phyloP scores from a whole-genome alignment of 2,888 invertebrate species.

The Drosophila atripex region DNA sequence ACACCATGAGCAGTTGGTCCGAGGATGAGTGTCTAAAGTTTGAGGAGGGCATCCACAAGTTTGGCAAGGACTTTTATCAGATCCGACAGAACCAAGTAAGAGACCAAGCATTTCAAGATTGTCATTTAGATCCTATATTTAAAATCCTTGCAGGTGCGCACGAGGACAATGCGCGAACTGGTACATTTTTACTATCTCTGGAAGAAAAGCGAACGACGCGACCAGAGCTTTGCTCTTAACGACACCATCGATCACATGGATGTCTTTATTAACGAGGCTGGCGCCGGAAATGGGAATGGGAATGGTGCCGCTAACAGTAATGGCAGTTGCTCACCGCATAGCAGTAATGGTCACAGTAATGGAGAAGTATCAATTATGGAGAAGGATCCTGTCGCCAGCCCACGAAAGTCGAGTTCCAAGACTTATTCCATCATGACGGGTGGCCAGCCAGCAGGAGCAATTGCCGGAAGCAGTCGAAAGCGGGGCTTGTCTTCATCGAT shows the following conservation, averaged over 20 bases:
- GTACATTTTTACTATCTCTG: slow-evolving; percentile 98
- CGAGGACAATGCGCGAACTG: slow-evolving; percentile 97
- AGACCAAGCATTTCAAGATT: slow-evolving; percentile 4
- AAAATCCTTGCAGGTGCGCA: slow-evolving; percentile 86
- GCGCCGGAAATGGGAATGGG: slow-evolving; percentile 43
- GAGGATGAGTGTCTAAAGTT: slow-evolving; percentile 98
- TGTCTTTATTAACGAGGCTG: slow-evolving; percentile 80
- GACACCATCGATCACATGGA: slow-evolving; percentile 83
- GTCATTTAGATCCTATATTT: slow-evolving; percentile 18
- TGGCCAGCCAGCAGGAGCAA: slow-evolving; percentile 26
- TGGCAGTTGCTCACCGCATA: slow-evolving; percentile 50
- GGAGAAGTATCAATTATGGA: slow-evolving; percentile 45
- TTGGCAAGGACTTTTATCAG: slow-evolving; percentile 97
- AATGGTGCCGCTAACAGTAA: slow-evolving; percentile 51
- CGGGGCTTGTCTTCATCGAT: slow-evolving; percentile 35
- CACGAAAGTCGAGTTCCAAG: slow-evolving; percentile 55
- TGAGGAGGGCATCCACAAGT: slow-evolving; percentile 96
- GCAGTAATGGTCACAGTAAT: slow-evolving; percentile 39
- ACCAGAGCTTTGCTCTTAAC: slow-evolving; percentile 84
- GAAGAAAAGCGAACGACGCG: slow-evolving; percentile 99
- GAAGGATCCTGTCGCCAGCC: slow-evolving; percentile 39
- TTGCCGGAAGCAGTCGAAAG: slow-evolving; percentile 45
- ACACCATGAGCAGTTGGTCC: slow-evolving; percentile 95
- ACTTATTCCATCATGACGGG: slow-evolving; percentile 80
- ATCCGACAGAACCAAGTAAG: slow-evolving; percentile 95